Evolutionary conservation across 2,797 vertebrate species (phyloP).

Genomic region (Orientallactaga sibirica): DNA sequence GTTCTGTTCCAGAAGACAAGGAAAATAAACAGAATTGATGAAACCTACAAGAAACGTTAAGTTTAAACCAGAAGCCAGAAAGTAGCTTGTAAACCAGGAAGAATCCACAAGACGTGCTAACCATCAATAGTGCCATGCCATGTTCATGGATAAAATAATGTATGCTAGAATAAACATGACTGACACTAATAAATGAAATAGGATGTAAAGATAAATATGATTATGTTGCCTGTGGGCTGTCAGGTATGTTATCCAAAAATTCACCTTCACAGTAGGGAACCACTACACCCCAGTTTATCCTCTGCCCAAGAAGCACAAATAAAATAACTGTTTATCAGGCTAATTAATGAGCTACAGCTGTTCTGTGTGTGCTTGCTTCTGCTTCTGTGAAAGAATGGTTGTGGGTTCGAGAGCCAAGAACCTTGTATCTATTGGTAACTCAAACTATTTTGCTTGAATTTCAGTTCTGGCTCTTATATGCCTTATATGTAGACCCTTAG

Average conservation of each 20-base stretch:
- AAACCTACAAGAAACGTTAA: conserved; percentile 21
- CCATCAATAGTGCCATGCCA: neutral
- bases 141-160: neutral
- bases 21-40: conserved; percentile 31
- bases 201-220: neutral
- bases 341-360: conserved; percentile 15
- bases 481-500: neutral
- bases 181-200: conserved; percentile 38
- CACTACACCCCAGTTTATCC: neutral
- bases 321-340: conserved; percentile 8
- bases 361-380: neutral
- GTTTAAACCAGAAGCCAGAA: neutral
- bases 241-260: conserved; percentile 21
- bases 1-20: conserved; percentile 46
- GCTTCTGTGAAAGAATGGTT: neutral
- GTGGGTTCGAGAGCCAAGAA: neutral
- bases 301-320: conserved; percentile 27
- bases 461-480: neutral
- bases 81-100: conserved; percentile 32
- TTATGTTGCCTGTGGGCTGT: neutral
- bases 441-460: neutral
- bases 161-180: conserved; percentile 12
- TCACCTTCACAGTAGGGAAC: neutral
- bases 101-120: conserved; percentile 27
- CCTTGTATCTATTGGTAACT: neutral